phyloP scores from a whole-genome alignment of 1,140 invertebrate genomes.

The Acromyrmex charruanus region DNA sequence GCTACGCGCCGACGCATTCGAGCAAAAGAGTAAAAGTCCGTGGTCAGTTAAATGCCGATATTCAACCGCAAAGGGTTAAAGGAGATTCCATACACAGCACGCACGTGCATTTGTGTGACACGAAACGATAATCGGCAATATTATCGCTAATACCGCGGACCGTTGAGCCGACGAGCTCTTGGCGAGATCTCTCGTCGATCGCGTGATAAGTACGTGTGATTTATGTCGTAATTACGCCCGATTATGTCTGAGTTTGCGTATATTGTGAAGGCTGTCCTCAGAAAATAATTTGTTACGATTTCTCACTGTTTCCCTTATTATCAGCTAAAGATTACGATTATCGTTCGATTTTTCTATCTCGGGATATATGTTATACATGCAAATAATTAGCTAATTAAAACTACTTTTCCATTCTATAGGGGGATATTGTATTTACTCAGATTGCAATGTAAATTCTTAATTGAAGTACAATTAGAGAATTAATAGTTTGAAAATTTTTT shows the following conservation, averaged over 20 bases:
- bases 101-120: neutral
- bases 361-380: neutral
- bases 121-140: constrained; percentile 52
- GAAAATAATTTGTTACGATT: constrained; percentile 34
- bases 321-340: neutral
- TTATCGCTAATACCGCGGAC: constrained; percentile 46
- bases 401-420: constrained; percentile 5
- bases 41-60: constrained; percentile 53
- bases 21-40: constrained; percentile 45
- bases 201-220: constrained; percentile 25
- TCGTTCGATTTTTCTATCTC: neutral
- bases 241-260: constrained; percentile 6
- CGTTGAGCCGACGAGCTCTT: constrained; percentile 33
- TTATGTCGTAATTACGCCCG: constrained; percentile 28
- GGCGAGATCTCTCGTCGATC: constrained; percentile 35
- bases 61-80: constrained; percentile 46
- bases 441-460: neutral
- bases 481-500: neutral
- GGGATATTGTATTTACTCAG: too few relatives aligned
- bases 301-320: constrained; percentile 29
- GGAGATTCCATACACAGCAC: neutral
- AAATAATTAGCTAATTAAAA: neutral
- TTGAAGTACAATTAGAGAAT: neutral
- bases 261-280: neutral
- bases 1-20: constrained; percentile 25